A percentile compares a stretch with the other conserved stretches of the same genome.
Evolutionary conservation across 2,888 invertebrate genomes (phyloP).

Genomic region (Mesorhabditis spiculigera): DNA sequence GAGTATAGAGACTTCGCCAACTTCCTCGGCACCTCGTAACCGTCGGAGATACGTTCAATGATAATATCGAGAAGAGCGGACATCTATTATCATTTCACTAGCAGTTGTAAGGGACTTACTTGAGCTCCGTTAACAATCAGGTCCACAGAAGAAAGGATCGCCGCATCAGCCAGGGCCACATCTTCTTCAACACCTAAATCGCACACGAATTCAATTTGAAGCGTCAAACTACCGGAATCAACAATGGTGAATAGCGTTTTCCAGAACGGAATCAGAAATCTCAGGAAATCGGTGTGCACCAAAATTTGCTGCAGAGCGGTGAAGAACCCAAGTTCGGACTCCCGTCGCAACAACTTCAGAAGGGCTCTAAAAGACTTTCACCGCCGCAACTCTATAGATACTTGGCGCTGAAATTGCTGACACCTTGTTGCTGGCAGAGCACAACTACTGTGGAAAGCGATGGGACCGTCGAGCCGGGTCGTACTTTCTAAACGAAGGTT

Average conservation of each 20-base stretch:
- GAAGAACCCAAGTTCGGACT: slow-evolving; percentile 20
- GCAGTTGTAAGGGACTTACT: not conserved
- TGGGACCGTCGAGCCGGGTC: slow-evolving; percentile 22
- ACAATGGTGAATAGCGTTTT: slow-evolving; percentile 27
- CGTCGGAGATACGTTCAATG: not conserved
- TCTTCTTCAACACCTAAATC: slow-evolving; percentile 7
- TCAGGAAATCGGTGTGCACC: slow-evolving; percentile 26
- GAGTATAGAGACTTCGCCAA: not conserved
- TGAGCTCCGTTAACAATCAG: slow-evolving; percentile 22
- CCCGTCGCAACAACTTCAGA: slow-evolving; percentile 27
- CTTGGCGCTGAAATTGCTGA: slow-evolving; percentile 40
- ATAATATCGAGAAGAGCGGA: not conserved
- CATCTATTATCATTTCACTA: not conserved
- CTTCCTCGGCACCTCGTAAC: not conserved
- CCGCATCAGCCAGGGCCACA: slow-evolving; percentile 12
- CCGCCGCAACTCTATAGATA: slow-evolving; percentile 11
- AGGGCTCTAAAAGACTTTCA: slow-evolving; percentile 25
- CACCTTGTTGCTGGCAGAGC: slow-evolving; percentile 48
- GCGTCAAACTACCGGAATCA: slow-evolving; percentile 3
- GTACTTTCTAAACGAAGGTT: slow-evolving; percentile 37
- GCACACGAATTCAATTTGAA: not conserved
- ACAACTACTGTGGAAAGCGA: slow-evolving; percentile 45
- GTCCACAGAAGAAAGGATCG: slow-evolving; percentile 9
- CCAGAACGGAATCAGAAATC: slow-evolving; percentile 37
- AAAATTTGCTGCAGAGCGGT: slow-evolving; percentile 14